A percentile compares a stretch with the other conserved stretches of the same genome.
Conservation (phyloP, 1,140 invertebrate genomes). For the Liolophura sinensis region DNA sequence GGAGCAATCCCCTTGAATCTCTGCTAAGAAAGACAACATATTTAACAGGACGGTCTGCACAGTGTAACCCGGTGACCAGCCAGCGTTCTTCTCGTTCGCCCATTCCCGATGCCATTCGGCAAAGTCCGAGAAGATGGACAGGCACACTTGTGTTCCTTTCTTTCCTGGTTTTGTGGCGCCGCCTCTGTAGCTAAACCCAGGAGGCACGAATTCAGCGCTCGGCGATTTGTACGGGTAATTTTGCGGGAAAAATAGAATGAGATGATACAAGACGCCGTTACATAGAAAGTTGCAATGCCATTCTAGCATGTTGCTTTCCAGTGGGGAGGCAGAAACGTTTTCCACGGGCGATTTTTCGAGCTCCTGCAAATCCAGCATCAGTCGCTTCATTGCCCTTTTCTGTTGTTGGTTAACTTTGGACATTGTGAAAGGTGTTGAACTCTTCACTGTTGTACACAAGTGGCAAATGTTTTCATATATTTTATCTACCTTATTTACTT, state of each 20-base stretch:
- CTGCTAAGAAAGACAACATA: conserved; percentile 40
- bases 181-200: conserved; percentile 19
- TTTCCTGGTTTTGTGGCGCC: conserved; percentile 36
- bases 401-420: conserved; percentile 5
- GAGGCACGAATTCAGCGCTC: conserved; percentile 48
- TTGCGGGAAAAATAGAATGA: conserved; percentile 38
- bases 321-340: conserved; percentile 41
- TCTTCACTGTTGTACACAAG: too few relatives aligned
- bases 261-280: conserved; percentile 44
- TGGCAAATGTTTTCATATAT: too few relatives aligned
- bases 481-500: too few relatives aligned
- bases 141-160: conserved; percentile 42
- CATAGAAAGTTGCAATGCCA: conserved; percentile 50
- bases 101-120: conserved; percentile 44
- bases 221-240: conserved; percentile 47
- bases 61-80: conserved; percentile 48
- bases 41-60: conserved; percentile 46
- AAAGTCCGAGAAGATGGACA: conserved; percentile 47
- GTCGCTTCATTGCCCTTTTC: conserved; percentile 37
- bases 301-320: conserved; percentile 45
- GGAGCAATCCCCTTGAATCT: conserved; percentile 27
- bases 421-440: too few relatives aligned
- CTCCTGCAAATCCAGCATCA: conserved; percentile 36
- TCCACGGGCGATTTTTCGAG: conserved; percentile 34
- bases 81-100: conserved; percentile 38